phyloP scores from a whole-genome alignment of 1,140 invertebrate genomes.

The Drosophila chauvacae region DNA sequence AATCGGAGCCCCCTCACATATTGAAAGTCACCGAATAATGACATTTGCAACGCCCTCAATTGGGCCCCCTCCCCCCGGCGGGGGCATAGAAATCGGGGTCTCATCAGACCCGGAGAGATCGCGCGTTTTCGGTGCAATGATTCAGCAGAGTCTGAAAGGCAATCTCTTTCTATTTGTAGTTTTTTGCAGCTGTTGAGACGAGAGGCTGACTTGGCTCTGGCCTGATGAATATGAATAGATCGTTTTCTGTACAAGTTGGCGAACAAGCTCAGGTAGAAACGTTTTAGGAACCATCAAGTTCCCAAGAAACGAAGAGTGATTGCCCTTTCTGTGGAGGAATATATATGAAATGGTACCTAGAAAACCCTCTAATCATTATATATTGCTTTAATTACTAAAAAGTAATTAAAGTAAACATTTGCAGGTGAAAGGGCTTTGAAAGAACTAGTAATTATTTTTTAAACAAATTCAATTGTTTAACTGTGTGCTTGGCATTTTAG shows the following conservation, averaged over 20 bases:
- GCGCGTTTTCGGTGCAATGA: conserved; percentile 28
- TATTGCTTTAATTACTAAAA: not conserved
- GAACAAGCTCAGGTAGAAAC: conserved; percentile 48
- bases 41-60: conserved; percentile 52
- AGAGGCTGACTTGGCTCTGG: conserved; percentile 1
- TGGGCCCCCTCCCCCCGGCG: not conserved
- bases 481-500: not conserved
- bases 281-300: not conserved
- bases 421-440: not conserved
- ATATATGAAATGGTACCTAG: not conserved
- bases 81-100: conserved; percentile 35
- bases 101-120: conserved; percentile 22
- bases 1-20: not conserved
- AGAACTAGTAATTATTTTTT: not conserved
- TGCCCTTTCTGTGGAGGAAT: conserved; percentile 1
- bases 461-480: not conserved
- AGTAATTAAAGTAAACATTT: too few species aligned
- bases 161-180: conserved; percentile 23
- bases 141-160: conserved; percentile 30
- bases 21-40: conserved; percentile 33
- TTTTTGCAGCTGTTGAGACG: conserved; percentile 49
- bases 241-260: conserved; percentile 33
- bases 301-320: not conserved
- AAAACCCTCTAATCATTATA: too few species aligned
- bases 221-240: conserved; percentile 46